Base-by-base conservation (phyloP, 2,797 vertebrate genomes). In the Tragopan temminckii region DNA sequence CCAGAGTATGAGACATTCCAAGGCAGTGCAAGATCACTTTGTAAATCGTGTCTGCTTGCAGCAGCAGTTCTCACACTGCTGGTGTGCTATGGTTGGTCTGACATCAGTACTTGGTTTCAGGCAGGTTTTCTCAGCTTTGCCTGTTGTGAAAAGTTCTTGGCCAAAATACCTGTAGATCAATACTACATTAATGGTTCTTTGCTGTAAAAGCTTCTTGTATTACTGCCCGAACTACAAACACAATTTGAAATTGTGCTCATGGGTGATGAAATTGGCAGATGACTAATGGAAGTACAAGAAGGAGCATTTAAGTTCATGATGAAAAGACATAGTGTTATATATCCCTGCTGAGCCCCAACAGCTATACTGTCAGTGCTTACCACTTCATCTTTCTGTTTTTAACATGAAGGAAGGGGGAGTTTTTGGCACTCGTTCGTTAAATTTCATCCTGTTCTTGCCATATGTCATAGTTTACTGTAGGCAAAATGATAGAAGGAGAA, bases 401-500 rank as follows among this genome's bases (percentile, higher is more conserved):
- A 81, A 59, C 69, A 69, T 31, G 46, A 0, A 0, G 35, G 19
- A 91, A 59, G 85, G 63, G 55, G 67, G 74, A 84, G 43, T 0
- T 66, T 88, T 59, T 91, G 80, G 77, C 77, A 81, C 31, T 88
- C 66, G 24, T 50, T 91, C 46, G 59, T 92, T 92, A 80, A 85
- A 79, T 46, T 72, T 78, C 72, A 64, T 93, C 52, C 46, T 48
- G 12, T 93, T 31, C 83, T 96, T 88, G 38, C 87, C 83, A 50
- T 40, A 46, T 88, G 53, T 69, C 76, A 57, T 61, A 78, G 55
- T 78, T 91, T 80, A 80, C 66, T 93, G 66, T 29, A 78, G 93
- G 70, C 53, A 95, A 92, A 94, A 94, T 55, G 19, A 16, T 66
- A 38, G 72, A 93, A n/a, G 45, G 66, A 89, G 59, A 61, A 76